A percentile compares a stretch with the other conserved stretches of the same genome.
phyloP scores from a whole-genome alignment of 2,888 invertebrate species.

The Spodoptera picta region DNA sequence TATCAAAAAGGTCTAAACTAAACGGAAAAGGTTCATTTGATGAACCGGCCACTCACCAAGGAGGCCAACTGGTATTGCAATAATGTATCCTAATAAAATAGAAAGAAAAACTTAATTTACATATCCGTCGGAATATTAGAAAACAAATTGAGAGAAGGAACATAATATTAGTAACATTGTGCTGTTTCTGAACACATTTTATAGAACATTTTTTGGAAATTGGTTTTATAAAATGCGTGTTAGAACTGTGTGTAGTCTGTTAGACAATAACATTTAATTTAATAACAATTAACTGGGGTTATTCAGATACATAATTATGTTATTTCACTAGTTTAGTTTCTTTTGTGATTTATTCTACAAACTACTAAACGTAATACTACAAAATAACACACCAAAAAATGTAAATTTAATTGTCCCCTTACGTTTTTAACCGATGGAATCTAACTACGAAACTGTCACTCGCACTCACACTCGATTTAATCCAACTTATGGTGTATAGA shows the following conservation, averaged over 20 bases:
- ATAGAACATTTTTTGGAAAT: conserved; percentile 37
- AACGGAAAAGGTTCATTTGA: conserved; percentile 63
- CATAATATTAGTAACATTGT: conserved; percentile 70
- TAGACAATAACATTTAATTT: conserved; percentile 42
- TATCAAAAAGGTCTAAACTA: conserved; percentile 68
- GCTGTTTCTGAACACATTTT: conserved; percentile 56
- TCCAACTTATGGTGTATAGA: conserved; percentile 12
- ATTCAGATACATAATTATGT: conserved; percentile 5
- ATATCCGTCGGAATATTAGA: conserved; percentile 50
- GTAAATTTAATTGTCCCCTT: too few species aligned
- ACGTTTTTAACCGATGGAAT: conserved; percentile 1
- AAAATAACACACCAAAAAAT: conserved; percentile 8
- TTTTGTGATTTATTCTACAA: conserved; percentile 9
- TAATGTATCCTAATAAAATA: conserved; percentile 86
- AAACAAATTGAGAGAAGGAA: conserved; percentile 53
- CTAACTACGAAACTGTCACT: conserved; percentile 39
- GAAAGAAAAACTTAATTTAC: conserved; percentile 73
- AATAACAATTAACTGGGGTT: conserved; percentile 20
- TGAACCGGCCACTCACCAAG: conserved; percentile 84
- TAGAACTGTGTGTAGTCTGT: conserved; percentile 55
- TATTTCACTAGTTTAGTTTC: conserved; percentile 14
- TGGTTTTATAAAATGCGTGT: conserved; percentile 48
- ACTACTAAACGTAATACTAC: conserved; percentile 17
- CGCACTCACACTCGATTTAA: conserved; percentile 30
- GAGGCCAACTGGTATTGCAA: conserved; percentile 88